phyloP scores from a whole-genome alignment of 2,888 invertebrate genomes.

The Metellina segmentata region DNA sequence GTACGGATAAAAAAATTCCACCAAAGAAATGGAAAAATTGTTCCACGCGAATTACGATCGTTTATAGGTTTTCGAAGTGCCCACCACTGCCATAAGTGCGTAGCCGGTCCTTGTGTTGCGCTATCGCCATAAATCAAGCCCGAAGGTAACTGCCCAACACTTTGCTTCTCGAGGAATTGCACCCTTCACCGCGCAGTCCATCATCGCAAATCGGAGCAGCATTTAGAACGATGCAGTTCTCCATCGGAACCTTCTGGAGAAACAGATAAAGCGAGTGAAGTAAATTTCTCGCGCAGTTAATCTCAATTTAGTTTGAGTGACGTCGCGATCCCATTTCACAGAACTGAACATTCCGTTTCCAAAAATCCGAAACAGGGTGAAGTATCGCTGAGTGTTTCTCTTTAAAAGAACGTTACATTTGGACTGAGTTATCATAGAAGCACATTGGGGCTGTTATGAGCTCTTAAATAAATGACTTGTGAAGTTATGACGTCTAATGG shows the following conservation, averaged over 20 bases:
- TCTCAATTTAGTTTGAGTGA: background rate
- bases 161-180: background rate
- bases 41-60: constrained; percentile 28
- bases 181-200: background rate
- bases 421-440: no score
- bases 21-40: background rate
- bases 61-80: constrained; percentile 40
- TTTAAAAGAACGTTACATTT: no score
- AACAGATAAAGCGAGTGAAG: background rate
- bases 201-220: background rate
- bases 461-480: no score
- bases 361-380: background rate
- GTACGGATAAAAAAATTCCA: background rate
- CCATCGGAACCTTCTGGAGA: background rate
- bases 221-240: background rate
- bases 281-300: background rate
- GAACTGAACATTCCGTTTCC: background rate
- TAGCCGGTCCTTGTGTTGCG: background rate
- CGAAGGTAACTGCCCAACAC: background rate
- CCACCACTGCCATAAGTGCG: constrained; percentile 17
- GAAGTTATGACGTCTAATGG: no score
- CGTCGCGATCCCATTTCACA: background rate
- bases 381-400: no score
- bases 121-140: background rate
- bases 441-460: no score